Base-by-base conservation (phyloP, 2,113 vertebrate genomes). In the Pangasianodon hypophthalmus region DNA sequence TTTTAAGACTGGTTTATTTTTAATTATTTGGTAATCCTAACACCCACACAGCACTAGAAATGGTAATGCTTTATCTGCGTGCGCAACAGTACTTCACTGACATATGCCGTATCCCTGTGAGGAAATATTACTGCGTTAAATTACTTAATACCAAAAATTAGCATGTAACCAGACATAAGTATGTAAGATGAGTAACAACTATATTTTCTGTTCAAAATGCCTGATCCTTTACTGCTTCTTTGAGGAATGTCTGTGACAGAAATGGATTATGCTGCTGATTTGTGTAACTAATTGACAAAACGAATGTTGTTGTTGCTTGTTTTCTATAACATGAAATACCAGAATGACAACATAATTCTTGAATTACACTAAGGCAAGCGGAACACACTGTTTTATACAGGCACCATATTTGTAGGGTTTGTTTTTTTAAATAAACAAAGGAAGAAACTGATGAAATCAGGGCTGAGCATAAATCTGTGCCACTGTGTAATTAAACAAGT, bases 401-500 rank as follows among this genome's bases (percentile, higher is more conserved):
- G 77, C 46, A 88, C 24, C 71, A 19, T 87, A 19, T 32, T 48
- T 73, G 32, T 44, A 32, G 16, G 67, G 2, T 3, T 64, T 46
- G 19, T 52, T 48, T 37, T 52, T 84, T 54, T 84, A 32, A n/a
- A 56, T 58, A 75, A 87, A 86, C 41, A 88, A 73, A 79, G 48
- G 52, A 89, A 90, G 67, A 8, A 64, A 48, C 75, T 14, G 18
- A 54, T 84, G 46, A 88, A 52, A 86, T 88, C 46, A n/a, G 29
- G 60, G 4, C 37, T n/a, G 21, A 44, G n/a, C 26, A 86, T 84
- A 81, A 84, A 92, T 86, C 67, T 85, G 87, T 67, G 16, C 48
- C 46, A 71, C 44, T 8, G 67, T 87, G 87, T 88, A 88, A 91
- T 91, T 92, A 89, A 92, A 91, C 82, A 71, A 90, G 58, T 84